phyloP scores from a whole-genome alignment of 2,113 vertebrate species.

The Labrus mixtus region DNA sequence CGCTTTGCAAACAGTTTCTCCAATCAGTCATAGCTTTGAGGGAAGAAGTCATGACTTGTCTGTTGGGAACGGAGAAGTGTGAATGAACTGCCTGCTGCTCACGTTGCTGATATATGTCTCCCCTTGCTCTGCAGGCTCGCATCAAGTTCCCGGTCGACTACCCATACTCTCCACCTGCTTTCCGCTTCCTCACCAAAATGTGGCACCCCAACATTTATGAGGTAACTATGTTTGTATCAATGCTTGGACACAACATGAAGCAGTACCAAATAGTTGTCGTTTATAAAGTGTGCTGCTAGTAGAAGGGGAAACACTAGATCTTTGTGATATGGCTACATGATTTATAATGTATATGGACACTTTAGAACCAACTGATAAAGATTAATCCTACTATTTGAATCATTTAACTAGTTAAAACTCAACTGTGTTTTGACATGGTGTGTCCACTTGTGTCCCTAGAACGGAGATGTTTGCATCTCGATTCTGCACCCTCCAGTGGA shows the following conservation, averaged over 20 bases:
- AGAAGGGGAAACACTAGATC: not conserved
- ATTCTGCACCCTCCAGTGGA: slow-evolving; percentile 94
- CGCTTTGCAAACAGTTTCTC: not conserved
- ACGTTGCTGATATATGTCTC: slow-evolving; percentile 29
- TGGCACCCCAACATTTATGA: slow-evolving; percentile 99
- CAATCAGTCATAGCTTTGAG: not conserved
- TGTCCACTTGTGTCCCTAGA: slow-evolving; percentile 74
- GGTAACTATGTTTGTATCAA: slow-evolving; percentile 74
- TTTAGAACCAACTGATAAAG: not conserved
- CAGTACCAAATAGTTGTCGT: not conserved
- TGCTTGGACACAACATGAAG: accelerated
- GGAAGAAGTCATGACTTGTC: slow-evolving; percentile 29
- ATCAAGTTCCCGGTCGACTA: slow-evolving; percentile 97
- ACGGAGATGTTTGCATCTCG: slow-evolving; percentile 95
- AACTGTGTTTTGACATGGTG: not conserved
- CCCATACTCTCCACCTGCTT: slow-evolving; percentile 95
- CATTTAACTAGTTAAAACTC: not conserved
- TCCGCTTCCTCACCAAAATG: slow-evolving; percentile 98
- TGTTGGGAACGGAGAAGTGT: not conserved
- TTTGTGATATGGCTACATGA: not conserved
- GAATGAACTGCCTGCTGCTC: slow-evolving; percentile 1
- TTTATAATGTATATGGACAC: not conserved
- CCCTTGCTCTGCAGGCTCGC: slow-evolving; percentile 84
- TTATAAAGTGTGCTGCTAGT: not conserved
- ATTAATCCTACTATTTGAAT: not conserved